Percentiles rank a stretch among this genome's conserved stretches.
Evolutionary conservation across 2,797 vertebrate species (phyloP).

Genomic region (Borostomias antarcticus): DNA sequence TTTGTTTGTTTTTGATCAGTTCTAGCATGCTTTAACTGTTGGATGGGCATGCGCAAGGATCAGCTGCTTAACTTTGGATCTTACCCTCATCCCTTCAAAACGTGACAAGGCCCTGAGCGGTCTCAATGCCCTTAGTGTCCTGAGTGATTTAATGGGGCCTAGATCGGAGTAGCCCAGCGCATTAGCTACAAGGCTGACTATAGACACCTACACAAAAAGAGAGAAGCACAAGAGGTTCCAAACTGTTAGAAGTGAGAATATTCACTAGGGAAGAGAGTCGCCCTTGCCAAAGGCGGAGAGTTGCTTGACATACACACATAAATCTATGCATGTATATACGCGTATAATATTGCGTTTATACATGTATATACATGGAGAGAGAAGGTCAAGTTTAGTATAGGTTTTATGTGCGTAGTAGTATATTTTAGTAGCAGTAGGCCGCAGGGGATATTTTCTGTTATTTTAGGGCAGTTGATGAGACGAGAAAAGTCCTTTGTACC

Average conservation of each 20-base stretch:
- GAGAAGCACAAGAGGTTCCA: constrained; percentile 97
- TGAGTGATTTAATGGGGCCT: constrained; percentile 96
- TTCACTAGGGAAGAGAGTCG: constrained; percentile 79
- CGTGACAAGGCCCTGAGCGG: constrained; percentile 95
- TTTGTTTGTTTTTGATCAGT: constrained; percentile 82
- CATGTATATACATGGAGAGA: constrained; percentile 83
- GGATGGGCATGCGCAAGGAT: constrained; percentile 93
- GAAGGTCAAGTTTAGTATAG: constrained; percentile 81
- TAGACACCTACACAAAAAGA: constrained; percentile 96
- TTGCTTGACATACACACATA: constrained; percentile 82
- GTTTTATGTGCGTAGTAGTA: constrained; percentile 73
- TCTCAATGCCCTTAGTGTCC: constrained; percentile 94
- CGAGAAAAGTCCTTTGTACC: constrained; percentile 88
- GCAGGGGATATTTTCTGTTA: constrained; percentile 73
- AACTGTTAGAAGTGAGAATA: constrained; percentile 94
- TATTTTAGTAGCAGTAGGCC: constrained; percentile 71
- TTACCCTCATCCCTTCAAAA: constrained; percentile 98
- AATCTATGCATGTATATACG: constrained; percentile 80
- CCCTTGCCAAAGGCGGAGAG: constrained; percentile 87
- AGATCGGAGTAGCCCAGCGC: constrained; percentile 95
- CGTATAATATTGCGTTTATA: constrained; percentile 83
- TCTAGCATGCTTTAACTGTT: constrained; percentile 99
- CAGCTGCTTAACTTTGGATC: constrained; percentile 85
- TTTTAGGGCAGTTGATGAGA: constrained; percentile 70
- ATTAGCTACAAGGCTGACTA: constrained; percentile 96